Evolutionary conservation across 2,797 vertebrate species (phyloP).

Genomic region (Furcifer pardalis): DNA sequence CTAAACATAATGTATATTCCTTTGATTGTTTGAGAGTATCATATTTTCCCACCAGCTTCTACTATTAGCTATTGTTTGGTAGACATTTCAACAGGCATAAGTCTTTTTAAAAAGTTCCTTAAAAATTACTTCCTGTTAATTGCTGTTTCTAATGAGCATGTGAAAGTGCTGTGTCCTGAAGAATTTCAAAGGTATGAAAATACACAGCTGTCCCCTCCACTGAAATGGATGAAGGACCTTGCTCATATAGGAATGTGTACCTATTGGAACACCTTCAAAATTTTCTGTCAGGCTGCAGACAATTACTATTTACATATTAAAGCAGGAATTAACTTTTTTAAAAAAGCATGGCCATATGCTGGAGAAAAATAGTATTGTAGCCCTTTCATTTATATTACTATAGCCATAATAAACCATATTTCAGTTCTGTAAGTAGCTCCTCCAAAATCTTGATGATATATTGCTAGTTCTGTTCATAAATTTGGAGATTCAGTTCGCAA

Average conservation of each 20-base stretch:
- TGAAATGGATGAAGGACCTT: background rate
- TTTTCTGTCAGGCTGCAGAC: background rate
- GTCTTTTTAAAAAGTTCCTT: background rate
- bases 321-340: background rate
- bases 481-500: conserved; percentile 14
- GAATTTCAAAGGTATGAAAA: background rate
- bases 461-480: conserved; percentile 32
- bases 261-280: background rate
- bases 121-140: background rate
- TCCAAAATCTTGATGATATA: conserved; percentile 10
- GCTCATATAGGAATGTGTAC: background rate
- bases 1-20: background rate
- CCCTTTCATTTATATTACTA: background rate
- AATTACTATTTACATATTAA: background rate
- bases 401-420: conserved; percentile 19
- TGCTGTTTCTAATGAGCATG: background rate
- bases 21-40: background rate
- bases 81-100: background rate
- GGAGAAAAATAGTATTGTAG: background rate
- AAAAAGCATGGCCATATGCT: background rate
- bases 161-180: background rate
- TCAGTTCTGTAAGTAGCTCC: conserved; percentile 25
- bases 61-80: background rate
- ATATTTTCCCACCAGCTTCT: background rate
- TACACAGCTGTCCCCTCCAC: background rate